phyloP scores from a whole-genome alignment of 2,888 invertebrate genomes.

The Gastracanthus pulcherrimus region DNA sequence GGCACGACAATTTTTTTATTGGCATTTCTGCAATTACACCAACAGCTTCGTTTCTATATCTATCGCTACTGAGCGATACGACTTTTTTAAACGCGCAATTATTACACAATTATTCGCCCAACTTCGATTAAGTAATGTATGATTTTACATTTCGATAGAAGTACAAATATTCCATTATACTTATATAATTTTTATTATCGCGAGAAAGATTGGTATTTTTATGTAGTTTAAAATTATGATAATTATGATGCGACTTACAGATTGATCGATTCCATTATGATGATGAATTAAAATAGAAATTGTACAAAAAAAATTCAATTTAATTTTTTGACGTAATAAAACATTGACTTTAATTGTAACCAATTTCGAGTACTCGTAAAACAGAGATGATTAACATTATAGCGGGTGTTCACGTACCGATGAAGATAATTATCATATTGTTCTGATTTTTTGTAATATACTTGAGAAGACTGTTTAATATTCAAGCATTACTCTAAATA shows the following conservation, averaged over 20 bases:
- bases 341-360: background rate
- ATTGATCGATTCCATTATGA: background rate
- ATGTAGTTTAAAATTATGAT: background rate
- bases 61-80: background rate
- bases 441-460: no score
- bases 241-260: background rate
- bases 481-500: no score
- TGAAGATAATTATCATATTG: background rate
- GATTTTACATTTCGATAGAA: constrained; percentile 21
- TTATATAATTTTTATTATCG: background rate
- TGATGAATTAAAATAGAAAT: background rate
- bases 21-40: background rate
- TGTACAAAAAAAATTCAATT: background rate
- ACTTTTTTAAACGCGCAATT: background rate
- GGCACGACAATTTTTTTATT: background rate
- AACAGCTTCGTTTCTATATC: background rate
- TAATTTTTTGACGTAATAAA: background rate
- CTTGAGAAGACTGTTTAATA: no score
- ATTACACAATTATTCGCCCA: no score
- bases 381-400: background rate
- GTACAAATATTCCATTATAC: background rate
- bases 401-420: background rate
- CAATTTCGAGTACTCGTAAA: background rate
- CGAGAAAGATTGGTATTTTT: no score
- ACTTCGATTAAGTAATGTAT: constrained; percentile 23